phyloP scores from a whole-genome alignment of 2,113 vertebrate genomes.

The Pluvianellus socialis region DNA sequence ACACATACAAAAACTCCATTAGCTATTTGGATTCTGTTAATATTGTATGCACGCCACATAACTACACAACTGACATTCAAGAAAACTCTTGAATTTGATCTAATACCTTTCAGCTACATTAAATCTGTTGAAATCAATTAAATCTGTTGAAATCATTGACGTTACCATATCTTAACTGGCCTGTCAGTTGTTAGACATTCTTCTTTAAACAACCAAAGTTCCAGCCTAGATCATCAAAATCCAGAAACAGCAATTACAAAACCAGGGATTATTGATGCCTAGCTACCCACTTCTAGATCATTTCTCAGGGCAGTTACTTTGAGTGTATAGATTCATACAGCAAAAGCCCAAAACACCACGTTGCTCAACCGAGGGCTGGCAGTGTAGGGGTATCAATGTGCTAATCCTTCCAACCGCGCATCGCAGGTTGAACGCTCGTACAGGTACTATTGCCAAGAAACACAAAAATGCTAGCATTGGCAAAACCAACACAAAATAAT shows the following conservation, averaged over 20 bases:
- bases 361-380: neutral
- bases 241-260: slow-evolving; percentile 35
- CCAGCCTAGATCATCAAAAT: slow-evolving; percentile 42
- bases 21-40: slow-evolving; percentile 62
- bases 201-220: slow-evolving; percentile 28
- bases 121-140: slow-evolving; percentile 46
- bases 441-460: neutral
- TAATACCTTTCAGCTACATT: slow-evolving; percentile 57
- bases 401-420: neutral
- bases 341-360: neutral
- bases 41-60: slow-evolving; percentile 41
- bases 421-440: neutral
- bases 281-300: slow-evolving; percentile 27
- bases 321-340: neutral
- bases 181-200: slow-evolving; percentile 26
- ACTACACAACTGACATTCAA: slow-evolving; percentile 64
- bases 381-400: neutral
- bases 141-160: slow-evolving; percentile 54
- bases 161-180: slow-evolving; percentile 8
- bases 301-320: slow-evolving; percentile 32
- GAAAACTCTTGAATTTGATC: slow-evolving; percentile 43
- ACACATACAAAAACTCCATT: slow-evolving; percentile 51
- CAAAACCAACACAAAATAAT: slow-evolving; percentile 62
- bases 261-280: slow-evolving; percentile 29
- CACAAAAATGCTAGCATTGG: slow-evolving; percentile 44